A percentile compares a stretch with the other conserved stretches of the same genome.
Conservation (phyloP, 2,113 vertebrate genomes). For the Dromiciops gliroides region DNA sequence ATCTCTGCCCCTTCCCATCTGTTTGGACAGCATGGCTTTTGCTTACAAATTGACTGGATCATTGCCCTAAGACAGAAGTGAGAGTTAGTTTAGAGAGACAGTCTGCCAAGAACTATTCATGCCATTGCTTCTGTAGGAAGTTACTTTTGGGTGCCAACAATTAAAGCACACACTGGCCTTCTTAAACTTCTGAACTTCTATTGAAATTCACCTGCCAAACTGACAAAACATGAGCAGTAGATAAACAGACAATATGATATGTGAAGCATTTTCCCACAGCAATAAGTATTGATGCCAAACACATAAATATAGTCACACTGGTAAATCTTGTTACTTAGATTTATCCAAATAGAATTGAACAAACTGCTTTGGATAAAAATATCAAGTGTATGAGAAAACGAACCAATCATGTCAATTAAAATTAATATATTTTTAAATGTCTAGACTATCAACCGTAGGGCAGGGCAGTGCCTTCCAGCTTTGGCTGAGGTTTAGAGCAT, state of each 20-base stretch:
- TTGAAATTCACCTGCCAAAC: constrained; percentile 1
- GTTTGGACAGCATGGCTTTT: constrained; percentile 21
- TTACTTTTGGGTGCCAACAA: neutral
- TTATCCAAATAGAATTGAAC: neutral
- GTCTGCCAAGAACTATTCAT: neutral
- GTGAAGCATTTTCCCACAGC: neutral
- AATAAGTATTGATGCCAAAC: neutral
- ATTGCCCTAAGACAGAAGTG: neutral
- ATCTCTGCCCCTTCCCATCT: neutral
- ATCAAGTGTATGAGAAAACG: neutral
- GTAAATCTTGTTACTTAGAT: neutral
- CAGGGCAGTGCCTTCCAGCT: neutral
- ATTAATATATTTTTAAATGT: neutral
- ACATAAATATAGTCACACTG: neutral
- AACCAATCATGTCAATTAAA: neutral
- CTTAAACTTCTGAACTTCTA: neutral
- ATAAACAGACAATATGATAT: neutral
- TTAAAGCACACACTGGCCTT: neutral
- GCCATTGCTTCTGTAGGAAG: neutral
- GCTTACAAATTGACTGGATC: neutral
- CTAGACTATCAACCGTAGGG: neutral
- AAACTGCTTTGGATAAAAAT: neutral
- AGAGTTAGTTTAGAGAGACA: neutral
- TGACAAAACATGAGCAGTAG: neutral
- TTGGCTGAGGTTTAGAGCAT: neutral